Evolutionary conservation across 1,140 invertebrate species (phyloP), one percentile per base, ranked within the genome.

Genomic region (Drosophila triauraria): DNA sequence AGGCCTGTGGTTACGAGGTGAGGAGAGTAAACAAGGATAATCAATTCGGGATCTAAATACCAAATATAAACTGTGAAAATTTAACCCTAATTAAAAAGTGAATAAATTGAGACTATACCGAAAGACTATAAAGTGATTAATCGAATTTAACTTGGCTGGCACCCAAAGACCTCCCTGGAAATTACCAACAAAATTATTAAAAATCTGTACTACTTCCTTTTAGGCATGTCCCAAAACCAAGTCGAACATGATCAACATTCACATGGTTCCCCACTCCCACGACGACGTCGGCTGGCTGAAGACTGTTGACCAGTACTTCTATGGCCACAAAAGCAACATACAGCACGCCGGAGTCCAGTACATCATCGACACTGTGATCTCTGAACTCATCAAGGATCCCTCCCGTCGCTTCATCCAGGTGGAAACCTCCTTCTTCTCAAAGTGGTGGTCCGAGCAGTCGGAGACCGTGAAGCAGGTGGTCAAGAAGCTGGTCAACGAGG

Each of bases 271-370:
- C 0, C 96, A 97, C 81, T 96, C 96, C 2, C 98, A 99, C 80
- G 97, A 98, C 90, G 98, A 99, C 93, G 97, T 98, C 1, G 98
- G 98, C 12, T 99, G 98, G 98, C 92, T 98, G 3, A 98, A 98
- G 93, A 98, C 98, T 0, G 96, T 98, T 0, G 97, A 98, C 92
- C 97, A 99, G 91, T 99, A 99, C 93, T 99, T 96, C 82, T 97
- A 96, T 93, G 97, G 97, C 83, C 95, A 95, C 95, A 80, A 94
- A 23, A 94, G 95, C 20, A 93, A 90, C 4, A 96, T 96, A 9
- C 97, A 97, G 91, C 94, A 95, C 40, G 97, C 96, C n/a, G 97
- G 96, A 1, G 97, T 98, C 0, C 96, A 97, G 91, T 98, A 98
- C 85, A 99, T 99, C 72, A 88, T 99, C 9, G 97, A 99, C 91